Evolutionary conservation across 2,797 vertebrate species (phyloP), one percentile per base, ranked within the genome.

Genomic region (Molossus molossus): DNA sequence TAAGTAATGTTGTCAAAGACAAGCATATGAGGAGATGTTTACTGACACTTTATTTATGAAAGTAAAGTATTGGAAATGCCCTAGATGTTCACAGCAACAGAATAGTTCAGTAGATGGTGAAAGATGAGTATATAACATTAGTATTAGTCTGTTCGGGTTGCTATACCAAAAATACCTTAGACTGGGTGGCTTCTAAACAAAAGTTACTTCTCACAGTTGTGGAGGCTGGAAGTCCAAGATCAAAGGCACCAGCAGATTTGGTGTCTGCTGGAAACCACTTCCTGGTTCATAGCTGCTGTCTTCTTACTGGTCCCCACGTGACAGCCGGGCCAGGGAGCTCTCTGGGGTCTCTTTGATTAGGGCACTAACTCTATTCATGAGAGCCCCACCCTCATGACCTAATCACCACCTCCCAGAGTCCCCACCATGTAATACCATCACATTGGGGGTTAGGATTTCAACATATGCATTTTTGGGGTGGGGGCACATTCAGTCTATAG

Each of bases 1-100:
- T 86, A n/a, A 86, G 53, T 53, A 17, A 89, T 33, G 21, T n/a
- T 91, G 37, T 76, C 65, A 95, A 88, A 93, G 55, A 77, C 72
- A 33, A 73, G 45, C 40, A 60, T 29, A 48, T 17, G 40, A 45
- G 58, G 86, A 75, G 64, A 72, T 82, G 55, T 76, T 90, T 15
- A 62, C 23, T 62, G 40, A 69, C 82, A 77, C 13, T 55, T 25
- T 79, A 64, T 70, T 94, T 88, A 75, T 83, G 12, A 93, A 94
- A 55, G 58, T 45, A 76, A 87, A 57, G 67, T 55, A n/a, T 57
- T 87, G 70, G 84, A 75, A 93, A 86, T 58, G 14, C 14, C 15
- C 17, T 58, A 92, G 57, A 11, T 85, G 14, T 58, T 89, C 62
- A 48, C 55, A 93, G 48, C 64, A 86, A 94, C 70, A 70, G 27